Evolutionary conservation across 37 sponge, comb jelly and placozoan species (phyloP).

Genomic region (Cladorhizidae sp.): DNA sequence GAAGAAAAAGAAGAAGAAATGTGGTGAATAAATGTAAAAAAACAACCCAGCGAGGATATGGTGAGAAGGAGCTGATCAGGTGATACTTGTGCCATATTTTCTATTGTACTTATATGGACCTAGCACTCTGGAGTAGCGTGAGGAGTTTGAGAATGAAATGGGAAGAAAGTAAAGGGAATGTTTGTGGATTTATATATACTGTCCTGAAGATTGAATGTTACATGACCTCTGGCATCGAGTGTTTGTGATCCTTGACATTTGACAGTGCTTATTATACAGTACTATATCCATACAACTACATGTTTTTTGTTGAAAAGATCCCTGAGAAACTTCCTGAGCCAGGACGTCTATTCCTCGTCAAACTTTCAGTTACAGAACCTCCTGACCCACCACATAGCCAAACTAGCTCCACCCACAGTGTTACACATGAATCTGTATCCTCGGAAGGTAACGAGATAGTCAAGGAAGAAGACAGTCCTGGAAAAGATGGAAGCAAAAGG

Average conservation of each 20-base stretch:
- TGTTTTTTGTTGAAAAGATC: slow-evolving; percentile 1
- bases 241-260: not conserved
- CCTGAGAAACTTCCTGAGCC: slow-evolving; percentile 31
- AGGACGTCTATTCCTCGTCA: slow-evolving; percentile 35
- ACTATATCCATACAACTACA: not conserved
- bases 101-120: too few relatives aligned
- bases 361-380: slow-evolving; percentile 19
- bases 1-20: too few relatives aligned
- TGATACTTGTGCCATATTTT: too few relatives aligned
- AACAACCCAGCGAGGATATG: too few relatives aligned
- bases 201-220: too few relatives aligned
- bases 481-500: not conserved
- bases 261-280: not conserved
- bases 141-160: too few relatives aligned
- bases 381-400: slow-evolving; percentile 33
- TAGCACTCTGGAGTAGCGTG: too few relatives aligned
- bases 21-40: too few relatives aligned
- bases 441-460: not conserved
- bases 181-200: too few relatives aligned
- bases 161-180: too few relatives aligned
- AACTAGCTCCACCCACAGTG: slow-evolving; percentile 11
- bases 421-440: not conserved
- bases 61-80: too few relatives aligned
- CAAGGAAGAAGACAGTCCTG: not conserved
- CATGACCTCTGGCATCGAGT: too few relatives aligned